A percentile compares a stretch with the other conserved stretches of the same genome.
These are phyloP conservation scores for Hypotaenidia philippensis DNA, from an alignment of 2,797 vertebrate species.

Conservation along the genomic window DNA sequence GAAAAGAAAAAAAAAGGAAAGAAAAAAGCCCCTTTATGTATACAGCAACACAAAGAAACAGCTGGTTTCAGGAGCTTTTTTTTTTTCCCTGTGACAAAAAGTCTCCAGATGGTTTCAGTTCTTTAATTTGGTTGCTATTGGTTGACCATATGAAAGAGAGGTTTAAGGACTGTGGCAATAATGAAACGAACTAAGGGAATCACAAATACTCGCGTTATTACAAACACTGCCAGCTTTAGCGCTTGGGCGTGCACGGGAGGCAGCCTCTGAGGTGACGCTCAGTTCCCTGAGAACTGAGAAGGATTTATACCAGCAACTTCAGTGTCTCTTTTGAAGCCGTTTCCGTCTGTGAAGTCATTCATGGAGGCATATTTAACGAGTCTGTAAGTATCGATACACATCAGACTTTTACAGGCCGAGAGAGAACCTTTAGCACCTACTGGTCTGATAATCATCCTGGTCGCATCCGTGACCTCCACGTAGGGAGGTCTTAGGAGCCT, in stretches of 20 bases:
- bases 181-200: not conserved
- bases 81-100: not conserved
- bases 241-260: not conserved
- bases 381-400: not conserved
- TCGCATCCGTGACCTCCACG: not conserved
- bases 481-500: not conserved
- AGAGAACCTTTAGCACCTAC: not conserved
- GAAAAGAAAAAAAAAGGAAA: not conserved
- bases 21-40: not conserved
- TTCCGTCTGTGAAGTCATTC: not conserved
- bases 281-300: not conserved
- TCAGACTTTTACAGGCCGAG: not conserved
- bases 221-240: not conserved
- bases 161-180: not conserved
- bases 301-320: slow-evolving; percentile 18
- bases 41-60: not conserved
- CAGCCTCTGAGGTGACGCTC: not conserved
- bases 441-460: slow-evolving; percentile 23
- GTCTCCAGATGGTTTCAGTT: not conserved
- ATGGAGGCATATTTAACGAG: slow-evolving; percentile 31
- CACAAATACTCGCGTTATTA: not conserved
- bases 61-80: not conserved
- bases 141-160: not conserved
- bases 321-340: slow-evolving; percentile 8
- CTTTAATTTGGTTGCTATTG: not conserved